These are phyloP conservation scores for Automeris io DNA, from an alignment of 2,888 invertebrate species.

Conservation along the genomic window DNA sequence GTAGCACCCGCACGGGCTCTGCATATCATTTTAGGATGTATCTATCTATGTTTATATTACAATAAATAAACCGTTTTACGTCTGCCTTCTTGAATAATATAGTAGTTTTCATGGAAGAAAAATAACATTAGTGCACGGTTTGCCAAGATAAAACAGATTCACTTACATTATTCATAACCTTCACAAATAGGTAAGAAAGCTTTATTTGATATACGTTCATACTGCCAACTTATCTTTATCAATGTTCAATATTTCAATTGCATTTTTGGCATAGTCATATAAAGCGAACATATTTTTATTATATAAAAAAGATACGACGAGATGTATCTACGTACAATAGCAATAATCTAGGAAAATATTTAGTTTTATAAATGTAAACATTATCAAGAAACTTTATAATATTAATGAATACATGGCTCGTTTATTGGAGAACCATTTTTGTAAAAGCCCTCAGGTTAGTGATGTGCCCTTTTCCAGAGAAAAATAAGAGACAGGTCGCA, in stretches of 20 bases:
- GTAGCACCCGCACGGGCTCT: conserved; percentile 16
- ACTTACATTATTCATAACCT: too few species aligned
- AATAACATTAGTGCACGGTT: not conserved
- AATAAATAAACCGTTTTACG: not conserved
- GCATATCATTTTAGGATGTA: conserved; percentile 6
- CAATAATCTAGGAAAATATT: not conserved
- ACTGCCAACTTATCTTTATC: too few species aligned
- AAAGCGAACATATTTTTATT: too few species aligned
- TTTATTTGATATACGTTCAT: too few species aligned
- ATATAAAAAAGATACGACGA: too few species aligned
- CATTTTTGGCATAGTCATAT: too few species aligned
- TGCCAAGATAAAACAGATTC: too few species aligned
- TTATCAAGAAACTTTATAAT: not conserved
- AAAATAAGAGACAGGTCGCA: conserved; percentile 19
- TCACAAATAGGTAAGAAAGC: too few species aligned
- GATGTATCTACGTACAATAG: too few species aligned
- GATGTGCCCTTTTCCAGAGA: conserved; percentile 22
- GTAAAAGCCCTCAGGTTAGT: conserved; percentile 12
- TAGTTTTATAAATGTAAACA: not conserved
- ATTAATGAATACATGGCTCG: not conserved
- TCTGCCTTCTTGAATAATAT: not conserved
- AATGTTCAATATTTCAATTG: too few species aligned
- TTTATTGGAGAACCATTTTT: conserved; percentile 11
- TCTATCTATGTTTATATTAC: not conserved
- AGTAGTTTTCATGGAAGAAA: not conserved